Percentiles rank a stretch among this genome's conserved stretches.
Evolutionary conservation across 2,113 vertebrate species (phyloP).

Genomic region (Cryptomyrus ogoouensis): DNA sequence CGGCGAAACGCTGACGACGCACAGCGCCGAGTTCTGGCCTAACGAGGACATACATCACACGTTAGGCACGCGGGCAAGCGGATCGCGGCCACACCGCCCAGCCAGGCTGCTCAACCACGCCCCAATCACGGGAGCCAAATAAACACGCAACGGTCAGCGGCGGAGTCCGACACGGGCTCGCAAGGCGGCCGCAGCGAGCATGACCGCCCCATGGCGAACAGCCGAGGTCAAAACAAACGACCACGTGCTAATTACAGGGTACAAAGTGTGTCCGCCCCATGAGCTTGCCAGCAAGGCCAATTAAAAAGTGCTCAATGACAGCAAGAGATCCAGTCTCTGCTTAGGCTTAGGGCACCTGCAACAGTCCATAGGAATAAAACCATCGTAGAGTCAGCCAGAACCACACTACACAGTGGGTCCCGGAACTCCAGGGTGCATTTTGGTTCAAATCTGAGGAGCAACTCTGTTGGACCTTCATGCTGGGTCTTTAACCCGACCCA

Average conservation of each 20-base stretch:
- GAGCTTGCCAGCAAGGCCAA: not conserved
- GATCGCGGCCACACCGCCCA: not conserved
- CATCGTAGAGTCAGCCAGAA: not conserved
- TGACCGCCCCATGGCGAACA: not conserved
- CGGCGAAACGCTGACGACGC: not conserved
- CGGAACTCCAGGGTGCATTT: not conserved
- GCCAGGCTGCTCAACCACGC: not conserved
- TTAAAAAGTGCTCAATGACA: not conserved
- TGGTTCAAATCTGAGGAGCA: not conserved
- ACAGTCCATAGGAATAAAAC: not conserved
- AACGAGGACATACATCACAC: not conserved
- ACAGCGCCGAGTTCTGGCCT: not conserved
- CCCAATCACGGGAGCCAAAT: not conserved
- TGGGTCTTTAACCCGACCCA: not conserved
- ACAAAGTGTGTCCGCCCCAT: not conserved
- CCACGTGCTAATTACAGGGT: not conserved
- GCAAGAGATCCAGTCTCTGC: not conserved
- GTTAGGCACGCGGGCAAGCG: not conserved
- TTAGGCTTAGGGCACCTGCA: not conserved
- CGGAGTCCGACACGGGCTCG: not conserved
- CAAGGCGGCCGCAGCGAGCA: not conserved
- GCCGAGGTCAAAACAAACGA: not conserved
- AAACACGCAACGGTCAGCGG: not conserved
- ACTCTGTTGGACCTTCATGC: not conserved
- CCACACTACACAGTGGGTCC: not conserved